These are phyloP conservation scores for Sapayoa aenigma DNA, from an alignment of 2,113 vertebrate species.

Conservation along the genomic window DNA sequence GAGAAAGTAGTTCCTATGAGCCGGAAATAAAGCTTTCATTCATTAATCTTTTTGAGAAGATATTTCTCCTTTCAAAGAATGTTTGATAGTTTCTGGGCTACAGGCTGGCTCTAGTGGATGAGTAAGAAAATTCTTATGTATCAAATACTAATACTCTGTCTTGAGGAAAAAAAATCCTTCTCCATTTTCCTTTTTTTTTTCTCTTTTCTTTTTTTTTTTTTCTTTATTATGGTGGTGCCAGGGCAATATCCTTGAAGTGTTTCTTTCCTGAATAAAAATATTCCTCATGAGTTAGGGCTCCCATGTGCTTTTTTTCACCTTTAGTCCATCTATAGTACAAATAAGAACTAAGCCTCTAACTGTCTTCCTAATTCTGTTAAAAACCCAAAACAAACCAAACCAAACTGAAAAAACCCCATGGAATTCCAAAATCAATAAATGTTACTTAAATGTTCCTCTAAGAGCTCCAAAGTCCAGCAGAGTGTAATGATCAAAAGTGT, in stretches of 20 bases:
- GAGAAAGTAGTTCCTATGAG: not conserved
- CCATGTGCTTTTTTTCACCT: not conserved
- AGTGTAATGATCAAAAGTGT: not conserved
- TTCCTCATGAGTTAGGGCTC: accelerated
- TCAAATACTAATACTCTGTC: not conserved
- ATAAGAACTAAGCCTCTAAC: not conserved
- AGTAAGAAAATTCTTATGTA: not conserved
- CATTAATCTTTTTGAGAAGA: not conserved
- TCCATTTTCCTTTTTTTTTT: too few relatives aligned
- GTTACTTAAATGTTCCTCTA: not conserved
- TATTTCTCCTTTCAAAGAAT: not conserved
- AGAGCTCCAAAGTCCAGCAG: not conserved
- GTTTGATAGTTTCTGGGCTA: not conserved
- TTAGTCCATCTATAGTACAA: not conserved
- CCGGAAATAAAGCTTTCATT: not conserved
- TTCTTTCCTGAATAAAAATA: not conserved
- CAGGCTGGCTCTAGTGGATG: accelerated
- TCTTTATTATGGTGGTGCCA: accelerated
- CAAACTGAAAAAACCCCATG: not conserved
- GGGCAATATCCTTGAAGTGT: not conserved
- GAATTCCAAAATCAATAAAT: not conserved
- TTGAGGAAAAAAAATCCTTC: too few relatives aligned
- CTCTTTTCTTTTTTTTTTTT: too few relatives aligned
- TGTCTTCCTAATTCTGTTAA: not conserved
- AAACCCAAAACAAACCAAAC: not conserved